These are phyloP conservation scores for Phragmatobia fuliginosa DNA, from an alignment of 2,888 invertebrate species.

Conservation along the genomic window DNA sequence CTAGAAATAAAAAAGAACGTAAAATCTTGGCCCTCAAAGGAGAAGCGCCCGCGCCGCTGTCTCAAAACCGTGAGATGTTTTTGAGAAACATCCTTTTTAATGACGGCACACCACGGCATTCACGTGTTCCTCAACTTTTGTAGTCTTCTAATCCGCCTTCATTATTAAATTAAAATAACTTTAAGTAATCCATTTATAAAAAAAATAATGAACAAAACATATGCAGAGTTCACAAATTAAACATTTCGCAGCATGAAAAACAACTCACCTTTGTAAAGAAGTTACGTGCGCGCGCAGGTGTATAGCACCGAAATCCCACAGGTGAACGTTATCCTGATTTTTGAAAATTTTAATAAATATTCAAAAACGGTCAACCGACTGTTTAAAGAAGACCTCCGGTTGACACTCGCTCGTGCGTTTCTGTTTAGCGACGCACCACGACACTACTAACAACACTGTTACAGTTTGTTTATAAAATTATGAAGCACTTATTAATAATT, in stretches of 20 bases:
- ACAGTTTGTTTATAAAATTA: conserved; percentile 84
- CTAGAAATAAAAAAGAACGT: conserved; percentile 46
- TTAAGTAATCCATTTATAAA: neutral
- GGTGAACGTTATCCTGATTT: conserved; percentile 78
- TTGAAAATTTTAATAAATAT: conserved; percentile 67
- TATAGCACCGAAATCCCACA: conserved; percentile 82
- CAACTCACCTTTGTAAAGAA: conserved; percentile 79
- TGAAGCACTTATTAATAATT: conserved; percentile 80
- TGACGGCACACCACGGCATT: conserved; percentile 40
- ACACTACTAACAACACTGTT: conserved; percentile 70
- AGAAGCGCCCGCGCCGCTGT: conserved; percentile 19
- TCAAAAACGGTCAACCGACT: conserved; percentile 51
- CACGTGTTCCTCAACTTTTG: conserved; percentile 26
- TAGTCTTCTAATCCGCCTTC: neutral
- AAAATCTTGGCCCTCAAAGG: conserved; percentile 35
- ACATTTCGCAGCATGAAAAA: conserved; percentile 24
- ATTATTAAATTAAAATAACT: neutral
- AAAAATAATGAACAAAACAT: neutral
- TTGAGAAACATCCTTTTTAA: conserved; percentile 47
- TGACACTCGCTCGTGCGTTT: conserved; percentile 65
- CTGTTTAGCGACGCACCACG: conserved; percentile 68
- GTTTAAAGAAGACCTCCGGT: conserved; percentile 37
- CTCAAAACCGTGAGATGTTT: conserved; percentile 42
- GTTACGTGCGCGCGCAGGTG: conserved; percentile 82
- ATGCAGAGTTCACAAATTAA: neutral